Conservation (phyloP, 2,113 vertebrate species). For the Grammomys surdaster region DNA sequence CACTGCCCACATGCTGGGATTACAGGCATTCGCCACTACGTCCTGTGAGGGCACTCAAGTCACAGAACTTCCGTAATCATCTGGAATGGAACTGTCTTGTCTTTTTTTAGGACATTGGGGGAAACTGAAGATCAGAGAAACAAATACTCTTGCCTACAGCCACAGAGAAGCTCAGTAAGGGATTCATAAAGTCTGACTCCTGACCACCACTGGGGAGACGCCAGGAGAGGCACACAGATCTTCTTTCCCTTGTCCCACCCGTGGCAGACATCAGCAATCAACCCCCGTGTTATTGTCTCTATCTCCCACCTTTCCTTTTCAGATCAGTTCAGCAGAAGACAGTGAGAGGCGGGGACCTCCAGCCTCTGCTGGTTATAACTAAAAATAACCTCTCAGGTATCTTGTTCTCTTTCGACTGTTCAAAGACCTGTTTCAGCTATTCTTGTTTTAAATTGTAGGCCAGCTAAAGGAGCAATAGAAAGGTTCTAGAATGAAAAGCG, state of each 20-base stretch:
- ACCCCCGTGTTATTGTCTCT: neutral
- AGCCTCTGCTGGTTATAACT: conserved; percentile 48
- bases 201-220: neutral
- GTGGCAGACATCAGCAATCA: conserved; percentile 60
- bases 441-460: conserved; percentile 62
- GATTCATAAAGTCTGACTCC: conserved; percentile 34
- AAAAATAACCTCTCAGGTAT: conserved; percentile 79
- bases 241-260: neutral
- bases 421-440: conserved; percentile 77
- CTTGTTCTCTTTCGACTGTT: conserved; percentile 69
- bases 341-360: conserved; percentile 66
- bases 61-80: conserved; percentile 4
- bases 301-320: neutral
- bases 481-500: conserved; percentile 32
- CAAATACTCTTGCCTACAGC: neutral
- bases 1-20: too few species aligned
- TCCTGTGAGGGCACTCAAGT: neutral
- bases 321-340: conserved; percentile 69
- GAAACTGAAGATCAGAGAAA: conserved; percentile 45
- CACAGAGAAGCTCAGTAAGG: conserved; percentile 7
- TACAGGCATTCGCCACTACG: too few species aligned
- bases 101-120: neutral
- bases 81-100: neutral
- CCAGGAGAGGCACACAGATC: neutral
- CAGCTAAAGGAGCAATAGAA: conserved; percentile 55